Conservation (phyloP, 2,797 vertebrate species). For the Gymnopithys bicolor region DNA sequence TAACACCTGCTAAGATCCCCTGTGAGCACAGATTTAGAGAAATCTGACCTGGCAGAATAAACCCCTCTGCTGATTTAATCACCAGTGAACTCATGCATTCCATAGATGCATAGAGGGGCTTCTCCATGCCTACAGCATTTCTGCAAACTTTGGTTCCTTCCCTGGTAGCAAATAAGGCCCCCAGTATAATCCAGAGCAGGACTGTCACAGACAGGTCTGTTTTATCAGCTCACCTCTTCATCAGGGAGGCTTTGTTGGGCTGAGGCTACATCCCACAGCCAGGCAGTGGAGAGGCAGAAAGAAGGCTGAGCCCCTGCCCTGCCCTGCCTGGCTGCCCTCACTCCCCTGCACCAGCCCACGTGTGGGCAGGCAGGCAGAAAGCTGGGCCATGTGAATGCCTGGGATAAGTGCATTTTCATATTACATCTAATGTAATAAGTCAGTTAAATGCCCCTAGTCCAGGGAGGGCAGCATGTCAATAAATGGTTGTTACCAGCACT, state of each 20-base stretch:
- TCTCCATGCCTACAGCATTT: background rate
- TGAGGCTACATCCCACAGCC: rapidly evolving
- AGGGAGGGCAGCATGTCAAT: conserved; percentile 38
- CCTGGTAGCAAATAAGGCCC: background rate
- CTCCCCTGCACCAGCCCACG: background rate
- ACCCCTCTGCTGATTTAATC: background rate
- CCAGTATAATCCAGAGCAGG: background rate
- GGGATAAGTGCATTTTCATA: conserved; percentile 54
- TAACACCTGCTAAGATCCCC: background rate
- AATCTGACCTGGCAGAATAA: background rate
- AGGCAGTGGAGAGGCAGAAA: background rate
- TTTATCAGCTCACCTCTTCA: background rate
- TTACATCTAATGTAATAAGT: conserved; percentile 44
- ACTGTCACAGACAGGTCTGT: background rate
- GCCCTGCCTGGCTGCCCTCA: background rate
- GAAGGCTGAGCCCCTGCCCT: background rate
- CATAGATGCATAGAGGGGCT: background rate
- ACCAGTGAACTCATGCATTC: background rate
- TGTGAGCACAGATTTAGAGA: background rate
- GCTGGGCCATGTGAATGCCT: background rate
- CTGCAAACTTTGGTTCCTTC: background rate
- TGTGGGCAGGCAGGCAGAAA: background rate
- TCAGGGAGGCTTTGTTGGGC: background rate
- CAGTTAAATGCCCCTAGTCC: conserved; percentile 8
- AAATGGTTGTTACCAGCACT: conserved; percentile 39